Base-by-base conservation (phyloP, 2,888 invertebrate species). In the Bombylius major region DNA sequence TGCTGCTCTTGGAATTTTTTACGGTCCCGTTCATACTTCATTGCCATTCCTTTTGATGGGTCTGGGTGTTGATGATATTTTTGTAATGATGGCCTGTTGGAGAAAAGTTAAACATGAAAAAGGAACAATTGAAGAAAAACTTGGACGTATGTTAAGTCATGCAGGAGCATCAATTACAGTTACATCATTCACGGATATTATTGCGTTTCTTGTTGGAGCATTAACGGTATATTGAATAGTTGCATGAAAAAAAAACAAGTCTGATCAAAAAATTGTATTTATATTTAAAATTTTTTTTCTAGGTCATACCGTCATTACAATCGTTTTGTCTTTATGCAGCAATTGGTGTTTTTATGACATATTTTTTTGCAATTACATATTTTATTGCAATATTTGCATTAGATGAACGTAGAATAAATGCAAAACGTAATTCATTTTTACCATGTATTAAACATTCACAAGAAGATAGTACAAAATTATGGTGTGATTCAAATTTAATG, bases 261-360 rank as follows among this genome's bases (percentile, higher is more conserved):
- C 1, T 23, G 23, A 34, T 36, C 5, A 13, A 6, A 42, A 47
- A 11, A n/a, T 39, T 53, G 33, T 52, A 14, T 33, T 52, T 45
- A 23, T 23, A 23, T 23, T 23, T 23, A 23, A 23, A 9, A 12
- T 6, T 14, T 14, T 32, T 4, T 9, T 12, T 51, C 5, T 23
- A 62, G 62, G 84, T 88, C 64, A 74, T 91, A 58, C 90, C 90
- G 31, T 87, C 87, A 5, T 75, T 91, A 42, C 82, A 85, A 70
- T 88, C 89, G 0, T 90, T 88, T 69, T 90, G 91, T 69, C 77
- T 89, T 53, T 90, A 87, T 69, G 88, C 89, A 13, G 86, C 87
- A 8, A 71, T 83, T 3, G 87, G 88, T 31, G 86, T 90, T 3
- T 77, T 87, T 57, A 82, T 86, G 64, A 86, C 87, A 32, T 89